A percentile compares a stretch with the other conserved stretches of the same genome.
These are phyloP conservation scores for Smutsia gigantea DNA, from an alignment of 2,797 vertebrate species.

Conservation along the genomic window DNA sequence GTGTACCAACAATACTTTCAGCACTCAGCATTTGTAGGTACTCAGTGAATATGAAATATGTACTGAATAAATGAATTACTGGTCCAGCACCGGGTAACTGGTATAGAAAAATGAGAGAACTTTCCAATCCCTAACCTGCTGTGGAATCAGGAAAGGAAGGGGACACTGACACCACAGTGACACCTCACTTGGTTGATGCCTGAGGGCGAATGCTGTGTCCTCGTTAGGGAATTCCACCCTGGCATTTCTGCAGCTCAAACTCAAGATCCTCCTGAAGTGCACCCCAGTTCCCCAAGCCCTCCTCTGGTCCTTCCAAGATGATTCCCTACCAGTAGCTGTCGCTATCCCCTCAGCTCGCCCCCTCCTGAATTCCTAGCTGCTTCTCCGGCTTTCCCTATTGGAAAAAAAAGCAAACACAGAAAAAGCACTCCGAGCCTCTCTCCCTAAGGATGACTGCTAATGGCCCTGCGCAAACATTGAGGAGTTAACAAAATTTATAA, in stretches of 20 bases:
- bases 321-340: background rate
- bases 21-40: background rate
- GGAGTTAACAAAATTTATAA: background rate
- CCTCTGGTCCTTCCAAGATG: background rate
- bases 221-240: background rate
- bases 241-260: background rate
- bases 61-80: background rate
- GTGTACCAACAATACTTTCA: background rate
- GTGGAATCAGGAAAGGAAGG: background rate
- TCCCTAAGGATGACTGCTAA: background rate
- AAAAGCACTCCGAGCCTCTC: background rate
- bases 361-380: background rate
- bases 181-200: background rate
- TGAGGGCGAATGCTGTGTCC: too few relatives aligned
- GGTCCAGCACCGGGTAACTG: background rate
- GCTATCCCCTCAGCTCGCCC: background rate
- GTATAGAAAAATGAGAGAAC: background rate
- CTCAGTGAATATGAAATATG: background rate
- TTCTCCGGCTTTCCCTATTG: background rate
- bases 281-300: background rate
- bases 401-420: too few relatives aligned
- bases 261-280: background rate
- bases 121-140: background rate
- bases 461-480: background rate
- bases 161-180: background rate